phyloP scores from a whole-genome alignment of 2,888 invertebrate genomes.

The Drosophila aldrichi region DNA sequence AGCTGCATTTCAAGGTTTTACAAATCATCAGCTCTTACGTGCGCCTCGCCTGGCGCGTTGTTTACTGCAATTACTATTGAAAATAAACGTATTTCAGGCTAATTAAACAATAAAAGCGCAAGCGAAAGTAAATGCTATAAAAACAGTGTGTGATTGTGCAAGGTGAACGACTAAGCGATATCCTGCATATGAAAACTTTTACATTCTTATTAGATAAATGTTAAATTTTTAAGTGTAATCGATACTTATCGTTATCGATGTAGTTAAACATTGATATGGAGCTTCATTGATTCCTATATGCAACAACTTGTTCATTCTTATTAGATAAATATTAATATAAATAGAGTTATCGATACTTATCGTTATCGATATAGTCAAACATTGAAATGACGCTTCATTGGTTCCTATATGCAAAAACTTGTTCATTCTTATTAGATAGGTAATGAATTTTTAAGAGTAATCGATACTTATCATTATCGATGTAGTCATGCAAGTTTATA shows the following conservation, averaged over 20 bases:
- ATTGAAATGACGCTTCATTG: no score
- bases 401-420: no score
- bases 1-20: conserved; percentile 65
- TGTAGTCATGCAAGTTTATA: no score
- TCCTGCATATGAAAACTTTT: not conserved
- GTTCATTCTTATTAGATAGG: no score
- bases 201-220: no score
- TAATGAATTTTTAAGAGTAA: no score
- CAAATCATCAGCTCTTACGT: conserved; percentile 64
- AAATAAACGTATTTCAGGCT: conserved; percentile 81
- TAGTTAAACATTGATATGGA: no score
- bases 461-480: no score
- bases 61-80: conserved; percentile 76
- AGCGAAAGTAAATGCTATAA: conserved; percentile 55
- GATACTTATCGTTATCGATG: no score
- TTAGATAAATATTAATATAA: not conserved
- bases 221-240: no score
- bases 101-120: conserved; percentile 76
- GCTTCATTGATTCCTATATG: no score
- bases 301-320: not conserved
- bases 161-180: not conserved
- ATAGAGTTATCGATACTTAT: not conserved
- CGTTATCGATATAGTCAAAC: not conserved
- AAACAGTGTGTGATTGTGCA: not conserved
- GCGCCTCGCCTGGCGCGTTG: conserved; percentile 54